phyloP scores from a whole-genome alignment of 2,797 vertebrate species.

The Leuciscus waleckii region DNA sequence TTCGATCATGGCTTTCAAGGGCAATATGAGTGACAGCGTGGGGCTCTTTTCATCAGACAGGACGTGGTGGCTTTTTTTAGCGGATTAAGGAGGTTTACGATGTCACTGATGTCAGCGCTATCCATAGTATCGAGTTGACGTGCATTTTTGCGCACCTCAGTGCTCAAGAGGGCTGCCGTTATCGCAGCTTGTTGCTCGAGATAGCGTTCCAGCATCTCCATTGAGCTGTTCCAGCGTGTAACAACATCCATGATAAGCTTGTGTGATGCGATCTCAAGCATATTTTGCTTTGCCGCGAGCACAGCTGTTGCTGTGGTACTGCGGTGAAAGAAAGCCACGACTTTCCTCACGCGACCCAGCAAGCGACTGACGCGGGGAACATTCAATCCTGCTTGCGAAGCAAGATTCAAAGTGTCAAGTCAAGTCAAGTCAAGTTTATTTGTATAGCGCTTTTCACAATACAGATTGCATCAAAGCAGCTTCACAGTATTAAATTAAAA shows the following conservation, averaged over 20 bases:
- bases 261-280: background rate
- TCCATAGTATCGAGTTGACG: conserved; percentile 18
- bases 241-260: background rate
- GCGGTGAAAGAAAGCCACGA: background rate
- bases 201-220: background rate
- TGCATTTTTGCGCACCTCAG: background rate
- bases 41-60: background rate
- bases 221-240: background rate
- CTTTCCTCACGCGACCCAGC: no score
- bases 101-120: conserved; percentile 6
- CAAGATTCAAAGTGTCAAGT: no score
- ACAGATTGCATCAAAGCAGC: no score
- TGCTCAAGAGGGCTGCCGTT: background rate
- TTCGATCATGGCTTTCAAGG: background rate
- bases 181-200: conserved; percentile 5
- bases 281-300: background rate
- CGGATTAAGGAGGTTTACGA: conserved; percentile 5
- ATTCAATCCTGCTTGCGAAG: no score
- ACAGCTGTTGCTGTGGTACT: background rate
- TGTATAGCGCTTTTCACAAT: no score
- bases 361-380: no score
- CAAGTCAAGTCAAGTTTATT: no score
- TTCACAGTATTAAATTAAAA: no score
- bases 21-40: conserved; percentile 14
- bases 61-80: background rate